Base-by-base conservation (phyloP, 2,888 invertebrate genomes). In the Erebia palarica region DNA sequence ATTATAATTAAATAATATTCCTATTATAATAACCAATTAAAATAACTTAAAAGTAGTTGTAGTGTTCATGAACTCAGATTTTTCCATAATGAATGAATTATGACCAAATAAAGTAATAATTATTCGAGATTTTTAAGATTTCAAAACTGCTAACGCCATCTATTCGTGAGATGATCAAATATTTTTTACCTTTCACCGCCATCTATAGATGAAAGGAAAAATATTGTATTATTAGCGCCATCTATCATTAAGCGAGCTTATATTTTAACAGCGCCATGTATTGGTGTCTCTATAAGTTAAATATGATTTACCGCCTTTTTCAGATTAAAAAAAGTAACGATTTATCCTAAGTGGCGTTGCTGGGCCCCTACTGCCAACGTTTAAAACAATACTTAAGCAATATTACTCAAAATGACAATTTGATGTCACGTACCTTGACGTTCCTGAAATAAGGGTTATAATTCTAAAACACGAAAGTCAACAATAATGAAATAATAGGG, bases 201-300 rank as follows among this genome's bases (percentile, higher is more conserved):
- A 42, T 60, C 16, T 11, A 14, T 42, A 13, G 57, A 27, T 58
- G 27, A 57, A 11, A 58, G 57, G 57, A 27, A 58, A 27, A 18
- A 14, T 27, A 27, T 58, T 21, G 21, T 2, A 57, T 13, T 13
- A 13, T 5, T 27, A 58, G 7, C 27, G 57, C 27, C 14, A 27
- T 58, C 57, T 58, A 27, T 27, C 14, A 5, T 5, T 14, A 10
- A 58, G 27, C 9, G 3, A 9, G 1, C 18, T 11, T 3, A 58
- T 13, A 5, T 21, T 57, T 58, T 58, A 0, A 27, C 14, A 58
- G 49, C 53, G 70, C 67, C 71, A 72, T 65, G 60, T 73, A 59
- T 47, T 60, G 60, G 36, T 59, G 18, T n/a, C 3, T 11, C 11
- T 47, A 18, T 18, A 16, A 7, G 49, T 21, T 49, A 21, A 49